These are phyloP conservation scores for Rhizomys pruinosus DNA, from an alignment of 2,113 vertebrate species.

Conservation along the genomic window DNA sequence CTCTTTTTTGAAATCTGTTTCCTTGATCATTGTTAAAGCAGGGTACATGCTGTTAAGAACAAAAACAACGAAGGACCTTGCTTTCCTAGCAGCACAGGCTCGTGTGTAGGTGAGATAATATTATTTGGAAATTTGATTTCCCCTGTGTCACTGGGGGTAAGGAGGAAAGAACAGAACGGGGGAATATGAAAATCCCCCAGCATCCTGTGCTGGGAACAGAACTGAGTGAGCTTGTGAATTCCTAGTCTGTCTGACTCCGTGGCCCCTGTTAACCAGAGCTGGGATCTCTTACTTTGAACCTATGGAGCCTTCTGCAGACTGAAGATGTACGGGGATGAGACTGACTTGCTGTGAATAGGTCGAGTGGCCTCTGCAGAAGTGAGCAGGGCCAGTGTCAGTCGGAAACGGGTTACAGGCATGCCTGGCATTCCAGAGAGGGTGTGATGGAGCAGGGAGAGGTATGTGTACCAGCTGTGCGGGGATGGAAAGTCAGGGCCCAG, in stretches of 20 bases:
- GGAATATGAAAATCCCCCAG: background rate
- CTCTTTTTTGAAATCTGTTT: background rate
- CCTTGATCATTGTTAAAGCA: background rate
- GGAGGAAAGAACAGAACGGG: background rate
- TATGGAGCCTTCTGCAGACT: background rate
- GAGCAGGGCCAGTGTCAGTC: background rate
- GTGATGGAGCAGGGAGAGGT: background rate
- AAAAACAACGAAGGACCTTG: background rate
- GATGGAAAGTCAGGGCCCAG: background rate
- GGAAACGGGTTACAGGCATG: background rate
- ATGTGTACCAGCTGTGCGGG: background rate
- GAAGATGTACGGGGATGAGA: background rate
- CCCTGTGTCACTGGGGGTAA: background rate
- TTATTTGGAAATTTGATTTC: constrained; percentile 52
- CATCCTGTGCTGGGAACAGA: background rate
- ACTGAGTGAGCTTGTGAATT: background rate
- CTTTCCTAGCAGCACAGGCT: background rate
- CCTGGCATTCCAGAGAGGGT: background rate
- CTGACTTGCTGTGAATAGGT: background rate
- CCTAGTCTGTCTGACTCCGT: rapidly evolving
- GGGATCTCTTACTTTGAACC: background rate
- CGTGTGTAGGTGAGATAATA: constrained; percentile 53
- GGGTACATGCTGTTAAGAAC: background rate
- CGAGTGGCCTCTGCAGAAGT: background rate
- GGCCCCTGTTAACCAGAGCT: background rate